Evolutionary conservation across 2,797 vertebrate species (phyloP), one percentile per base, ranked within the genome.

Genomic region (Poeciliopsis infans): DNA sequence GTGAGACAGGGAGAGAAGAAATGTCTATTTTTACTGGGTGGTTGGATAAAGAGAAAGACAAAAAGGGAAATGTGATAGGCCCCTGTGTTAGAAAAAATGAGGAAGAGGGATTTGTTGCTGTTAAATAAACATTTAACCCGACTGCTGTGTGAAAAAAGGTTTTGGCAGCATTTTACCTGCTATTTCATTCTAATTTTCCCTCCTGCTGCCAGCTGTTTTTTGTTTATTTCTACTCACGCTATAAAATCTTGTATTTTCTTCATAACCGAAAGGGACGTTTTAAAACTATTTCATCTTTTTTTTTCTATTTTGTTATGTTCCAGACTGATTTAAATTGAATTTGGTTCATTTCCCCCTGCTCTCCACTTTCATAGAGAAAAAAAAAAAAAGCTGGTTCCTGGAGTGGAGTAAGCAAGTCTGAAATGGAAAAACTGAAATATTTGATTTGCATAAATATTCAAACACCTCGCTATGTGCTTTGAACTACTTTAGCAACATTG

Each of bases 21-120:
- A 85, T 61, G 84, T 91, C 92, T 95, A 93, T 94, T 94, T 94
- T 94, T 92, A 91, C 77, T 83, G 5, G 73, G 70, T 10, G 71
- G 78, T 81, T 80, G 66, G 76, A 82, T 47, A 64, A 85, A 86
- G 82, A 23, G 41, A 68, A 25, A 41, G 36, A 84, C 51, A 53
- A 71, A 75, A 77, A 66, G 75, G 79, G 88, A 82, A 91, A 93
- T 83, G 75, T 83, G 92, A 91, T 91, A 89, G 88, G 82, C 43
- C 74, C 76, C 86, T 83, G 85, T 79, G 81, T 85, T 75, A 73
- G 85, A 76, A 83, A 75, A 69, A 31, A 78, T 84, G 82, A 86
- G 80, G 68, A 86, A 86, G 76, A 84, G 73, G 83, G 86, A 75
- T 78, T 86, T 76, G 72, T 79, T 76, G 80, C 85, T 78, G 79